phyloP scores from a whole-genome alignment of 2,797 vertebrate genomes.

The Cyprinodon diabolis region DNA sequence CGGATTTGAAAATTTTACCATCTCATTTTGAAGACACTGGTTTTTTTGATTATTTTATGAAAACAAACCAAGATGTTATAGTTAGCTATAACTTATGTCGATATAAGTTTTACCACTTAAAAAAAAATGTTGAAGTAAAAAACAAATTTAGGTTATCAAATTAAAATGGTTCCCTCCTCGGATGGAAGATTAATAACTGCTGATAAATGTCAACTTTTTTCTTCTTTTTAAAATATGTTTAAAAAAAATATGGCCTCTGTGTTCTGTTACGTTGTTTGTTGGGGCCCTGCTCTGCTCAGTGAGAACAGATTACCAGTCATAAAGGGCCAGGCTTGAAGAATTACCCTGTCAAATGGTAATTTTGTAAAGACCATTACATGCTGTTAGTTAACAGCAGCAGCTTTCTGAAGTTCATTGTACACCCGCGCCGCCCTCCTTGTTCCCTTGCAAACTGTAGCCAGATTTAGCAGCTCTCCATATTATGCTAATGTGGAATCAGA shows the following conservation, averaged over 20 bases:
- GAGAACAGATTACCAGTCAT: background rate
- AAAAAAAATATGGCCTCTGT: background rate
- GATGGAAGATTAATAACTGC: background rate
- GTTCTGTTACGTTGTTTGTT: background rate
- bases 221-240: background rate
- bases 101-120: background rate
- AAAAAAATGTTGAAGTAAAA: background rate
- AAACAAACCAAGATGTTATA: too few relatives aligned
- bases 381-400: background rate
- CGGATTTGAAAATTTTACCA: too few relatives aligned
- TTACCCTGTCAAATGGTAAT: too few relatives aligned
- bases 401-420: background rate
- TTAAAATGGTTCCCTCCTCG: background rate
- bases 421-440: background rate
- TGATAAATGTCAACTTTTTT: background rate
- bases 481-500: background rate
- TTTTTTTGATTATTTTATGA: too few relatives aligned
- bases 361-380: background rate
- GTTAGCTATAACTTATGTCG: too few relatives aligned
- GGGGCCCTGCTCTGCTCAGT: too few relatives aligned
- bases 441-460: background rate
- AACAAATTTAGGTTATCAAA: background rate
- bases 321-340: too few relatives aligned
- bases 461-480: background rate
- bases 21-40: too few relatives aligned